phyloP scores from a whole-genome alignment of 2,797 vertebrate genomes.

The Karalla daura region DNA sequence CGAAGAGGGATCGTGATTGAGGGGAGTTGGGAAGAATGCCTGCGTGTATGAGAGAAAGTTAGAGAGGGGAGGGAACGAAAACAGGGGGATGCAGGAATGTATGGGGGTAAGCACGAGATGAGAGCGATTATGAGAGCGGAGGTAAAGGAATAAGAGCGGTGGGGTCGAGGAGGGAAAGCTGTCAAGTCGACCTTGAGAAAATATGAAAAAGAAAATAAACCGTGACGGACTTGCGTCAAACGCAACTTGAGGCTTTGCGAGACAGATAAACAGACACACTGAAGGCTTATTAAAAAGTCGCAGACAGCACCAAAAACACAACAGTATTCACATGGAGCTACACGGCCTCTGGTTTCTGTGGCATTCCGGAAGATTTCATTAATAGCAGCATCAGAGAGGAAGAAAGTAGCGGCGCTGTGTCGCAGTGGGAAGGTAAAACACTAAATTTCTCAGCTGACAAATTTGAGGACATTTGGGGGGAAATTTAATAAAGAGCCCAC shows the following conservation, averaged over 20 bases:
- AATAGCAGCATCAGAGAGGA: conserved; percentile 20
- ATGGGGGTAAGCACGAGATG: conserved; percentile 60
- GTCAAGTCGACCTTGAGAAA: conserved; percentile 75
- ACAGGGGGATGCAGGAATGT: conserved; percentile 62
- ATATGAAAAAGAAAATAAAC: conserved; percentile 80
- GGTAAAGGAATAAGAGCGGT: conserved; percentile 66
- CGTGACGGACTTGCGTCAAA: conserved; percentile 55
- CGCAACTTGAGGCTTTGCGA: conserved; percentile 35
- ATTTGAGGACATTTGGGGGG: conserved; percentile 13
- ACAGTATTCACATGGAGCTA: conserved; percentile 41
- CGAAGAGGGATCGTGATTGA: conserved; percentile 29
- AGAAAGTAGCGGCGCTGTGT: too few species aligned
- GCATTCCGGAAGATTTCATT: conserved; percentile 4
- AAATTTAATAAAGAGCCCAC: neutral
- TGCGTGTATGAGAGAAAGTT: conserved; percentile 38
- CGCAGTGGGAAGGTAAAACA: neutral
- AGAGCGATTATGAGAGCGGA: conserved; percentile 64
- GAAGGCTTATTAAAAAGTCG: conserved; percentile 49
- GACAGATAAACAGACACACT: conserved; percentile 51
- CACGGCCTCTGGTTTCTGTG: conserved; percentile 18
- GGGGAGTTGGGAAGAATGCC: conserved; percentile 24
- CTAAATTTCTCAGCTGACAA: conserved; percentile 43
- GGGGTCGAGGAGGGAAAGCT: conserved; percentile 62
- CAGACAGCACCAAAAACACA: conserved; percentile 30
- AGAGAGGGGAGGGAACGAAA: conserved; percentile 42